Evolutionary conservation across 2,888 invertebrate genomes (phyloP), one percentile per base, ranked within the genome.

Genomic region (Pteria penguin): DNA sequence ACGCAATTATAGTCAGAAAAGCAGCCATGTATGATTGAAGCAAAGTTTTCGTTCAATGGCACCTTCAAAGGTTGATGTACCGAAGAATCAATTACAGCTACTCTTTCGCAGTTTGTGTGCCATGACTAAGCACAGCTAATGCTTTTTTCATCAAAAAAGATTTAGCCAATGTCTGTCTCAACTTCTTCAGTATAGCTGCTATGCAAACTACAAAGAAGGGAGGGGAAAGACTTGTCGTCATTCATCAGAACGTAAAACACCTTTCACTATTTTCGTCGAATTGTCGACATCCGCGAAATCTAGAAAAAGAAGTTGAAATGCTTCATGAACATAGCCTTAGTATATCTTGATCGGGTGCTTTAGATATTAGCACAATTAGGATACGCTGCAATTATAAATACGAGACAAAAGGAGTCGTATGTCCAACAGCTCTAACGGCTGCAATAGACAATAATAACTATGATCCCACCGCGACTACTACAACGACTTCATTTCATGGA

Each of bases 361-460:
- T 82, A 84, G 65, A 73, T 86, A 4, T 79, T 82, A n/a, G 76
- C 84, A 26, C 75, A 78, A 55, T 54, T 81, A n/a, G 82, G 76
- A 31, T 75, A n/a, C n/a, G n/a, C n/a, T n/a, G n/a, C n/a, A n/a
- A n/a, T n/a, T n/a, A n/a, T n/a, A 65, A 68, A 52, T 84, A 73
- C 33, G 69, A 74, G n/a, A 54, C 71, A 36, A 79, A 79, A 75
- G 77, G 72, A 29, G 75, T 77, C 1, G 75, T 79, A 27, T 82
- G 72, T 71, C 81, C 81, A 18, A 65, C 62, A 5, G 24, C 36
- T 52, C 67, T 85, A 26, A 73, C 81, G 29, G 70, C 82, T 55
- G 83, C 83, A 8, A 76, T 84, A 70, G 83, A 83, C 58, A 85
- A 84, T 69, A 83, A 82, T 54, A 82, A 84, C 60, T 81, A 84